phyloP scores from a whole-genome alignment of 1,140 invertebrate species.

The Drosophila nigrodunni region DNA sequence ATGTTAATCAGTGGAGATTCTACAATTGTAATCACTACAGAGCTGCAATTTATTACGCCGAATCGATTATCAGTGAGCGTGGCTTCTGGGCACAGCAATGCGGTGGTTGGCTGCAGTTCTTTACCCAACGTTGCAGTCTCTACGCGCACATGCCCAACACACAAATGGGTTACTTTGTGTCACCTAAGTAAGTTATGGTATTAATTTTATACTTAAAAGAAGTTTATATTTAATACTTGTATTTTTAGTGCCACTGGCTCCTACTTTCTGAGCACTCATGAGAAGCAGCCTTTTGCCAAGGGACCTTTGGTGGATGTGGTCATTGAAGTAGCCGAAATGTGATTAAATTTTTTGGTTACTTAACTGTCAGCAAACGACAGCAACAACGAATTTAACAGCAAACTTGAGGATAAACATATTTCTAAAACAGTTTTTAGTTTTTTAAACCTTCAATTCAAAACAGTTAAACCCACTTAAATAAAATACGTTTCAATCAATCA shows the following conservation, averaged over 20 bases:
- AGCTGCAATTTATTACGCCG: conserved; percentile 86
- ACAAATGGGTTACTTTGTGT: conserved; percentile 75
- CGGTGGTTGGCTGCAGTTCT: conserved; percentile 66
- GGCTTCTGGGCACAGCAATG: conserved; percentile 78
- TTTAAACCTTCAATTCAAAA: too few relatives aligned
- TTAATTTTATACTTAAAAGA: background rate
- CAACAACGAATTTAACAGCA: background rate
- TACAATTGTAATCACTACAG: conserved; percentile 86
- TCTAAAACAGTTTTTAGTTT: too few relatives aligned
- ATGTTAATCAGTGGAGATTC: conserved; percentile 53
- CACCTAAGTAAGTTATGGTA: conserved; percentile 45
- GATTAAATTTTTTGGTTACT: background rate
- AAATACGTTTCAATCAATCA: too few relatives aligned
- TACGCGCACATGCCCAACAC: conserved; percentile 59
- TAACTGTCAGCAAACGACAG: too few relatives aligned
- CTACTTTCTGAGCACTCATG: conserved; percentile 71
- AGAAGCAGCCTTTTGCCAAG: conserved; percentile 65
- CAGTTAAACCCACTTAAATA: too few relatives aligned
- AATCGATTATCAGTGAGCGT: conserved; percentile 85
- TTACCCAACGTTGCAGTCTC: conserved; percentile 60
- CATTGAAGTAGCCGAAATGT: conserved; percentile 55
- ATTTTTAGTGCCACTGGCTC: conserved; percentile 62
- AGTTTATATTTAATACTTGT: background rate
- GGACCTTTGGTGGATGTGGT: conserved; percentile 58
- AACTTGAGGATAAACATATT: too few relatives aligned